Evolutionary conservation across 2,888 invertebrate species (phyloP).

Genomic region (Apocheima hispidaria): DNA sequence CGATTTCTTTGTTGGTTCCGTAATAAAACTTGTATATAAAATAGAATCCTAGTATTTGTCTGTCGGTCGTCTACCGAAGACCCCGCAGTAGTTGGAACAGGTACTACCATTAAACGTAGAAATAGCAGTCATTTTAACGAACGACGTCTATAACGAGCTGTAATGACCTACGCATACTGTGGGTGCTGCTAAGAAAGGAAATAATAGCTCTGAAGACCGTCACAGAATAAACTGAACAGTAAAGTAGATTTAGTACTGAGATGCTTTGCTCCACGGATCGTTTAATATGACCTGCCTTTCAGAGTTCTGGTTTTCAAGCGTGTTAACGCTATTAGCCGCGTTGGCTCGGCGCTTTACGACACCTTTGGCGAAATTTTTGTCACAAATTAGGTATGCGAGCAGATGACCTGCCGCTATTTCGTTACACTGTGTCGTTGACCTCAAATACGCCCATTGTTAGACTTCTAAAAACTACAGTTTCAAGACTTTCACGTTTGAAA

Average conservation of each 20-base stretch:
- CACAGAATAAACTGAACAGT: slow-evolving; percentile 2
- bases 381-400: not conserved
- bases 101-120: too few relatives aligned
- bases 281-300: not conserved
- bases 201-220: not conserved
- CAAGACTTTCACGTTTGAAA: not conserved
- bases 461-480: not conserved
- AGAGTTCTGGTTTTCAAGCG: too few relatives aligned
- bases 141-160: not conserved
- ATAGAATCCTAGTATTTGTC: too few relatives aligned
- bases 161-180: not conserved
- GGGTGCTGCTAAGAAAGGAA: not conserved
- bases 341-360: too few relatives aligned
- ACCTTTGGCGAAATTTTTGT: not conserved
- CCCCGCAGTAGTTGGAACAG: too few relatives aligned
- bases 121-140: not conserved
- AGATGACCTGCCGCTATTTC: not conserved
- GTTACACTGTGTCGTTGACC: slow-evolving; percentile 1
- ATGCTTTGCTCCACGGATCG: not conserved
- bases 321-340: too few relatives aligned
- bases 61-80: too few relatives aligned
- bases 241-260: not conserved
- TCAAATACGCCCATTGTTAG: not conserved
- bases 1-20: too few relatives aligned
- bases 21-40: too few relatives aligned